Percentiles rank a stretch among this genome's conserved stretches.
Evolutionary conservation across 2,797 vertebrate genomes (phyloP).

Genomic region (Melanotaenia boesemani): DNA sequence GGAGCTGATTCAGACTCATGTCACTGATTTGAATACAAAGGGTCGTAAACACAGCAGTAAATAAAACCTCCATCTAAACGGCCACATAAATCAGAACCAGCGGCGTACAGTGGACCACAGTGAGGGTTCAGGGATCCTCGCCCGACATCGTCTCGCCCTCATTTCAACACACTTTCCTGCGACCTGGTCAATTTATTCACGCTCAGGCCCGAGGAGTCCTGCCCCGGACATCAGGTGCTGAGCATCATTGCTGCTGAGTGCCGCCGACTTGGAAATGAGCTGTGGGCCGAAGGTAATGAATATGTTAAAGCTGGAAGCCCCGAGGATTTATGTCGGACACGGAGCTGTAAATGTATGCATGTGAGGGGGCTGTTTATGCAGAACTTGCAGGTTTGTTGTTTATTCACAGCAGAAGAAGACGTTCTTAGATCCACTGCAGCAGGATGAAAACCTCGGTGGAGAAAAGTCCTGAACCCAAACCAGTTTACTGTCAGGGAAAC

Average conservation of each 20-base stretch:
- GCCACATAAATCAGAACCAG: slow-evolving; percentile 29
- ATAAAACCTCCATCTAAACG: slow-evolving; percentile 22
- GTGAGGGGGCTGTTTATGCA: slow-evolving; percentile 56
- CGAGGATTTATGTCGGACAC: slow-evolving; percentile 68
- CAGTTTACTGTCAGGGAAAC: too few relatives aligned
- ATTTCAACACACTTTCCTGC: slow-evolving; percentile 55
- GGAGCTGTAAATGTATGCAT: slow-evolving; percentile 46
- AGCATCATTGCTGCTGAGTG: slow-evolving; percentile 57
- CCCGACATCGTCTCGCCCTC: slow-evolving; percentile 59
- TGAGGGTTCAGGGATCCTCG: slow-evolving; percentile 48
- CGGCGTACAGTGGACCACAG: slow-evolving; percentile 45
- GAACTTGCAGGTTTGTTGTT: slow-evolving; percentile 48
- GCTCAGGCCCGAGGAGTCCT: slow-evolving; percentile 71
- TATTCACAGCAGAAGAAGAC: slow-evolving; percentile 16
- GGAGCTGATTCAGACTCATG: neutral
- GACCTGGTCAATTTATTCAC: slow-evolving; percentile 78
- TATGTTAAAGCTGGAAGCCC: slow-evolving; percentile 52
- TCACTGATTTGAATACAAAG: slow-evolving; percentile 5
- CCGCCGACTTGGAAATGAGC: slow-evolving; percentile 63
- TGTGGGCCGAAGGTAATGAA: slow-evolving; percentile 62
- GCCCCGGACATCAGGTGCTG: slow-evolving; percentile 59
- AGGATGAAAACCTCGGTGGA: neutral
- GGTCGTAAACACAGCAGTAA: slow-evolving; percentile 4
- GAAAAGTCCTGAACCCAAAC: too few relatives aligned
- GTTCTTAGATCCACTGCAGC: neutral